Conservation (phyloP, 2,113 vertebrate genomes). For the Aleadryas rufinucha region DNA sequence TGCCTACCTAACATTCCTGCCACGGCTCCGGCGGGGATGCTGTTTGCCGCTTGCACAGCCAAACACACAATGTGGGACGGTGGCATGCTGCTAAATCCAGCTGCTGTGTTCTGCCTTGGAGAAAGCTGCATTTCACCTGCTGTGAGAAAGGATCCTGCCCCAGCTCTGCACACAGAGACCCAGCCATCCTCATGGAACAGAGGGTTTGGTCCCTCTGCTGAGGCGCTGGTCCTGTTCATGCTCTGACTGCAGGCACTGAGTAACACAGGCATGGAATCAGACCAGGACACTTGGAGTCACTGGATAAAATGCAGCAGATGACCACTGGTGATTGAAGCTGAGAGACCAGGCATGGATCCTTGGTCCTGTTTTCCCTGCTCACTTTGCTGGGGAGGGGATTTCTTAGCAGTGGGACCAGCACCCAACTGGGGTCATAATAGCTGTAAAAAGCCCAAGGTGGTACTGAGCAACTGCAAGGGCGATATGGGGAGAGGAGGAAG, state of each 20-base stretch:
- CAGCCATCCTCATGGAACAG: fast-evolving
- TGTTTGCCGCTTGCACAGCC: fast-evolving
- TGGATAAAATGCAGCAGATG: neutral
- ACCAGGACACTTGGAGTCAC: neutral
- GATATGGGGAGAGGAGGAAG: neutral
- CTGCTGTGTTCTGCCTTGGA: neutral
- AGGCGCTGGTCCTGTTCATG: neutral
- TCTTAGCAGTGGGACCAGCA: neutral
- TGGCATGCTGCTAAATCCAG: neutral
- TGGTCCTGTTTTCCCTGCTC: neutral
- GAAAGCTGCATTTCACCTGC: neutral
- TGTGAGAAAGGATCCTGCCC: neutral
- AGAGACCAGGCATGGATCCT: neutral
- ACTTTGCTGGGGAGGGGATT: neutral
- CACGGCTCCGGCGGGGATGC: fast-evolving
- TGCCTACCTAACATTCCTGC: constrained; percentile 39
- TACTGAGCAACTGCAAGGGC: neutral
- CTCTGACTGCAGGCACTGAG: neutral
- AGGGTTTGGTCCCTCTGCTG: neutral
- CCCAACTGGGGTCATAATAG: fast-evolving
- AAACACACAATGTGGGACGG: neutral
- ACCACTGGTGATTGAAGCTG: neutral
- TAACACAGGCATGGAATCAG: neutral
- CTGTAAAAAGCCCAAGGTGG: neutral
- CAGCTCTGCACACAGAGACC: neutral